Percentiles rank a stretch among this genome's conserved stretches.
Evolutionary conservation across 1,140 invertebrate species (phyloP).

Genomic region (Lasioglossum baleicum): DNA sequence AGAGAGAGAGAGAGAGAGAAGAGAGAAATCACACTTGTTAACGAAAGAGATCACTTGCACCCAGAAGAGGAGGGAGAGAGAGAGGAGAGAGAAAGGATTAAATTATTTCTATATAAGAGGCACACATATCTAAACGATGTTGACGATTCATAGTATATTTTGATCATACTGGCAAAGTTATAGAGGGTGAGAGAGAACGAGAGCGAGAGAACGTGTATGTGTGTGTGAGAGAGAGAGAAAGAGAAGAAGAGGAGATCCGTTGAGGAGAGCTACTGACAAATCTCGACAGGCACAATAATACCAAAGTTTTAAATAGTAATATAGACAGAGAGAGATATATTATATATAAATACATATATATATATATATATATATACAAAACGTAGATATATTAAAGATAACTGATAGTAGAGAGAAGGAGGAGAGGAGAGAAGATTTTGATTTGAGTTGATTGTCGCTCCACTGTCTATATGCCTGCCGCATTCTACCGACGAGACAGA

Average conservation of each 20-base stretch:
- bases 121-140: conserved; percentile 62
- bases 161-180: conserved; percentile 50
- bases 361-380: conserved; percentile 28
- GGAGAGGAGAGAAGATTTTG: conserved; percentile 2
- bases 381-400: conserved; percentile 18
- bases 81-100: conserved; percentile 6
- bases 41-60: conserved; percentile 54
- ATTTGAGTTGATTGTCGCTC: conserved; percentile 8
- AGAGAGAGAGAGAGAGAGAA: neutral
- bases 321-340: neutral
- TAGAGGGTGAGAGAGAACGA: neutral
- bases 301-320: conserved; percentile 23
- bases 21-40: conserved; percentile 54
- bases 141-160: conserved; percentile 73
- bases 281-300: conserved; percentile 54
- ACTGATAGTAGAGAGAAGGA: conserved; percentile 13
- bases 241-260: neutral
- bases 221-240: neutral
- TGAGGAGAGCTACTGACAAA: conserved; percentile 28
- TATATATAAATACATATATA: neutral
- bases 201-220: neutral
- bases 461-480: conserved; percentile 57
- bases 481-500: conserved; percentile 60
- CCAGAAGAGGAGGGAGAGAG: conserved; percentile 21
- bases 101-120: conserved; percentile 56